Base-by-base conservation (phyloP, 2,113 vertebrate genomes). In the Tychaedon coryphoeus region DNA sequence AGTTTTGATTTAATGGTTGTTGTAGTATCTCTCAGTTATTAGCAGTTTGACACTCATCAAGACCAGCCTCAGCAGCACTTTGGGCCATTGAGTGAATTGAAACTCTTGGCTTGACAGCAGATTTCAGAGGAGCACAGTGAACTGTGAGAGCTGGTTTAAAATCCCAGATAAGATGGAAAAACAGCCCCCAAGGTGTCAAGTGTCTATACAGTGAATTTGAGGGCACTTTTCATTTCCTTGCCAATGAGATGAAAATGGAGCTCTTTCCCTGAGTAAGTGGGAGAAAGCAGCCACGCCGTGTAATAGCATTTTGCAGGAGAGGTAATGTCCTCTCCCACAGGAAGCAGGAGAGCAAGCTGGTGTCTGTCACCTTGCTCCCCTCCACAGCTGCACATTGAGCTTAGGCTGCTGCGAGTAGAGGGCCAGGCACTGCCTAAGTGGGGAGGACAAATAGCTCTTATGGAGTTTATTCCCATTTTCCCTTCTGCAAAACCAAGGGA, bases 211-310 rank as follows among this genome's bases (percentile, higher is more conserved):
- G 36, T 1, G 8, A 78, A 64, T 93, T n/a, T 51, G 79, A 75
- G n/a, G 8, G 2, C 7, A 2, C 20, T 62, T 90, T 53, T 42
- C 1, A 0, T 83, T 74, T 87, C 53, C n/a, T 58, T 67, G 77
- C 48, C 40, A 48, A 8, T n/a, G 28, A 43, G 50, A 42, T 71
- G 60, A 67, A 91, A 88, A 84, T 12, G 25, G 34, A 64, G 43
- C 36, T 1, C 0, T 77, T 92, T 67, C 36, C 48, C 51, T 38
- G 31, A 79, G 82, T 48, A 65, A 25, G 26, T 12, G 18, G 51
- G 64, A 54, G 65, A 33, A 54, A 36, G 60, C 1, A 2, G 36
- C 34, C 25, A 8, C 0, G 0, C 12, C 8, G 3, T 2, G 16
- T 18, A 34, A n/a, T 0, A 14, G 57, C 5, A 10, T 43, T 56